Evolutionary conservation across 1,140 invertebrate genomes (phyloP), one percentile per base, ranked within the genome.

Genomic region (Sitophilus oryzae): DNA sequence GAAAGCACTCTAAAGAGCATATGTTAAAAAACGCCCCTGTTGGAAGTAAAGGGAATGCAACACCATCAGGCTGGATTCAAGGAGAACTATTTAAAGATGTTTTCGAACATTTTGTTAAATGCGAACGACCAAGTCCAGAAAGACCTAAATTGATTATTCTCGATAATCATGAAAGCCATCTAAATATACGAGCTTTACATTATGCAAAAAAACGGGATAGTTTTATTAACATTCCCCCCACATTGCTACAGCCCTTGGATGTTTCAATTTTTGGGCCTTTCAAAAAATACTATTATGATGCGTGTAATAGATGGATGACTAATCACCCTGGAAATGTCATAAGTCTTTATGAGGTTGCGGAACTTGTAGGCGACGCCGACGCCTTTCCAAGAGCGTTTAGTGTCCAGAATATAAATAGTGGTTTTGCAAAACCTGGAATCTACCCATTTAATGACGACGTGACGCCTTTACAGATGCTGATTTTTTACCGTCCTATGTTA

Each of bases 261-360:
- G 15, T 21, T 37, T 45, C 11, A n/a, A 30, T 53, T 35, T 53
- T 18, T 20, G 67, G 65, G 4, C 66, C 73, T 21, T 68, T 76
- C 4, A 76, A 75, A 56, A 66, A 41, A 20, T 55, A 64, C 52
- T 57, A 70, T 25, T 62, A 64, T 49, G 1, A 66, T 10, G 59
- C 65, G 14, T 64, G 62, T 37, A 68, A 74, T 60, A 63, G 34
- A n/a, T 79, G 74, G 73, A 63, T 77, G 65, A 40, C 56, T 53
- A 71, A 41, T 48, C 61, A 79, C 43, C 68, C 71, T 25, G 72
- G 73, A 18, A 74, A 71, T 63, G 60, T 69, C 9, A 73, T 79
- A 62, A 64, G 68, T 10, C 74, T 76, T 19, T 77, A 75, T 61
- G 71, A 77, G 46, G 71, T 77, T 43, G 69, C 71, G 20, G 61